These are phyloP conservation scores for Drepanosiphum platanoidis DNA, from an alignment of 2,888 invertebrate species.

Conservation along the genomic window DNA sequence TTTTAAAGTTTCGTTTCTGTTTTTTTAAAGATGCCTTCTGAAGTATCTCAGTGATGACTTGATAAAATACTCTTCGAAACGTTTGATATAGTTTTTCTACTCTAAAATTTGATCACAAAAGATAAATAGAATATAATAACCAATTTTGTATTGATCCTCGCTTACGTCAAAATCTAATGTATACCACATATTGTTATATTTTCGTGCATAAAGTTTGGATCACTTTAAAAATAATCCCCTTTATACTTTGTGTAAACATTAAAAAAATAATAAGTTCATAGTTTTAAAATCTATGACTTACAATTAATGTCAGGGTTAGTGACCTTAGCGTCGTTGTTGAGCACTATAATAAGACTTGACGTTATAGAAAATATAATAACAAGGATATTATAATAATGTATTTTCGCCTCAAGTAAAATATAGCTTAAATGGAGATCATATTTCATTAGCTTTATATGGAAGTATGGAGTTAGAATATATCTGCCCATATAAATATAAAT, in stretches of 20 bases:
- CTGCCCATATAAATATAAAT: neutral
- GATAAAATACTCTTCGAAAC: neutral
- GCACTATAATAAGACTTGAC: neutral
- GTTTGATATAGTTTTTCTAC: neutral
- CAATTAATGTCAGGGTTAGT: constrained; percentile 4
- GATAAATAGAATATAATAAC: too few species aligned
- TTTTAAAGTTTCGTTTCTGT: too few species aligned
- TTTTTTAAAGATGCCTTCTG: neutral
- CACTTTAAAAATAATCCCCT: neutral
- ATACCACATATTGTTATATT: too few species aligned
- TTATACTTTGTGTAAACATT: neutral
- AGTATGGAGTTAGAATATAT: neutral
- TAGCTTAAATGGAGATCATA: constrained; percentile 11
- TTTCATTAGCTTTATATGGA: constrained; percentile 10
- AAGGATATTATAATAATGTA: constrained; percentile 28
- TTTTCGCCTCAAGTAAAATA: neutral
- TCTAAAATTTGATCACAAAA: neutral
- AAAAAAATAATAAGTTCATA: neutral
- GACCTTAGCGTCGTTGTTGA: neutral
- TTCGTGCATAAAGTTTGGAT: neutral
- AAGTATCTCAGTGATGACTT: neutral
- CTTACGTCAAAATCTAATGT: too few species aligned
- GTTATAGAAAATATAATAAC: constrained; percentile 9
- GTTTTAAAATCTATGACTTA: neutral
- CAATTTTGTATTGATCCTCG: too few species aligned